A percentile compares a stretch with the other conserved stretches of the same genome.
Evolutionary conservation across 2,797 vertebrate genomes (phyloP).

Genomic region (Brotogeris chrysoptera): DNA sequence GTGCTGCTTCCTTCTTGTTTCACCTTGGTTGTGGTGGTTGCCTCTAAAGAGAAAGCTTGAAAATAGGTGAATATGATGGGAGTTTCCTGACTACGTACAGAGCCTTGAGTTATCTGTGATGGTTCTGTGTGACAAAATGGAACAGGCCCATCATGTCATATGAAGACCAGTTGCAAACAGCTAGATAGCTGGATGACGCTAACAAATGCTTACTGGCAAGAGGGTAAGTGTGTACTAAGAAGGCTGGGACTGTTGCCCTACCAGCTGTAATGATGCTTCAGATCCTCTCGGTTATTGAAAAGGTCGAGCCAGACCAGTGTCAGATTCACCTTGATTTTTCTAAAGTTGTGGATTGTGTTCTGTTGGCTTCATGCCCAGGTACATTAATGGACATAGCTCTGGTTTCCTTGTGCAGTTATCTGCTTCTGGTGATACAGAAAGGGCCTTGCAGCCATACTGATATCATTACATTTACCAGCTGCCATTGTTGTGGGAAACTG

Average conservation of each 20-base stretch:
- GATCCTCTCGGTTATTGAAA: background rate
- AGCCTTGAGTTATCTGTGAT: background rate
- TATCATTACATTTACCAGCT: conserved; percentile 47
- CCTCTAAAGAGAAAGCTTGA: background rate
- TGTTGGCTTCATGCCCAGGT: conserved; percentile 26
- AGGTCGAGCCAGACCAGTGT: background rate
- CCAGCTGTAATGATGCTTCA: background rate
- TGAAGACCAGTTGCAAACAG: background rate
- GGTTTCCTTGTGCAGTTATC: conserved; percentile 6
- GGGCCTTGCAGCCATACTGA: conserved; percentile 21
- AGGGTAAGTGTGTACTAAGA: background rate
- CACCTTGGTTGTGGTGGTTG: background rate
- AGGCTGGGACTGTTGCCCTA: background rate
- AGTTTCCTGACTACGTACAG: background rate
- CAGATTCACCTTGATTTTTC: conserved; percentile 22
- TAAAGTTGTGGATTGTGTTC: background rate
- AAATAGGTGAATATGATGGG: background rate
- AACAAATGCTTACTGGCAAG: background rate
- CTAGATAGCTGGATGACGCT: background rate
- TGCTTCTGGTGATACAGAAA: conserved; percentile 28
- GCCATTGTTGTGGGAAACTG: background rate
- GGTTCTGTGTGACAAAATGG: background rate
- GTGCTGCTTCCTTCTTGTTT: background rate
- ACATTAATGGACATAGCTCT: background rate
- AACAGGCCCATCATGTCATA: background rate